Conservation (phyloP, 2,797 vertebrate genomes). For the Lophotriccus pileatus region DNA sequence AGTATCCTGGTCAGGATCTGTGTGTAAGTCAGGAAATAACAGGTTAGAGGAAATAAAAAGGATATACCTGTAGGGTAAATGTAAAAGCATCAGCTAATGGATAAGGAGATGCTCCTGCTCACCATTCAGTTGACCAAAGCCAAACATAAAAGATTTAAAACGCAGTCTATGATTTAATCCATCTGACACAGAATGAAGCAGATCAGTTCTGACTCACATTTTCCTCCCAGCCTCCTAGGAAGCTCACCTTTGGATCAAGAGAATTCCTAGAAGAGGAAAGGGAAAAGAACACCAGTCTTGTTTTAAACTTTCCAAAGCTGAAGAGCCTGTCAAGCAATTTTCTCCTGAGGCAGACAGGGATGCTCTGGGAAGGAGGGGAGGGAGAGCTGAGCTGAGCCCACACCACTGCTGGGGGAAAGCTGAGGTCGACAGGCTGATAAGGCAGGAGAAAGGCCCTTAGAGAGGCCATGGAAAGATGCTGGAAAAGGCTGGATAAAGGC, state of each 20-base stretch:
- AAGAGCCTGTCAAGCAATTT: not conserved
- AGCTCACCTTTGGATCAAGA: not conserved
- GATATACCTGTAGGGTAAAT: accelerated
- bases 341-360: not conserved
- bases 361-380: not conserved
- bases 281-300: not conserved
- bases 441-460: not conserved
- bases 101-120: not conserved
- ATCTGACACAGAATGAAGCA: accelerated
- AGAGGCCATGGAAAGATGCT: not conserved
- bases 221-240: not conserved
- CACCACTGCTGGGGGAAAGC: not conserved
- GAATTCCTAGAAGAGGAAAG: not conserved
- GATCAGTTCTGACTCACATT: not conserved
- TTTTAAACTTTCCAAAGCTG: not conserved
- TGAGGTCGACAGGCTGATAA: not conserved
- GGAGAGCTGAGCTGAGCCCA: not conserved
- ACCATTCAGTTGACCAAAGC: not conserved
- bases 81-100: not conserved
- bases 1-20: not conserved
- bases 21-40: not conserved
- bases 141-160: not conserved
- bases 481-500: not conserved
- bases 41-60: not conserved
- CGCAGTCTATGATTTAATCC: not conserved